Conservation (phyloP, 2,113 vertebrate species). For the Ophthalmolycus amberensis region DNA sequence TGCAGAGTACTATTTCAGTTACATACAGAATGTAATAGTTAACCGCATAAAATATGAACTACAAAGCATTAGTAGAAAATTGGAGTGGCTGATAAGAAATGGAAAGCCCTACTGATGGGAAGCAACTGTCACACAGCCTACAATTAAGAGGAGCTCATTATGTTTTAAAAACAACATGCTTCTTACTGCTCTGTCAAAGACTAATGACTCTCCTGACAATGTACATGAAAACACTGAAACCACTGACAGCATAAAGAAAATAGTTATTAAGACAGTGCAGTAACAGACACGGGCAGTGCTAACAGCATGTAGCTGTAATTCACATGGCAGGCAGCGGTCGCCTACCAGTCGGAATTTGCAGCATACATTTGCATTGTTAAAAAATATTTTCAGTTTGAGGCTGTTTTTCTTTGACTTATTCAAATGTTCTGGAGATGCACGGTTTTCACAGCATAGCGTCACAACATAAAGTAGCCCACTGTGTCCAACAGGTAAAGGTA, state of each 20-base stretch:
- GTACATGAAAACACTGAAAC: slow-evolving; percentile 47
- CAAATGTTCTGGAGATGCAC: neutral
- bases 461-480: neutral
- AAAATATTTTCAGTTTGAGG: neutral
- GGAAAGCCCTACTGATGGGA: slow-evolving; percentile 30
- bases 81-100: slow-evolving; percentile 9
- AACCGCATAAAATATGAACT: slow-evolving; percentile 26
- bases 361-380: neutral
- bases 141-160: slow-evolving; percentile 47
- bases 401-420: neutral
- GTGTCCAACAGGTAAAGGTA: neutral
- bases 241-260: slow-evolving; percentile 19
- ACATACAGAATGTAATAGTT: slow-evolving; percentile 11
- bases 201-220: slow-evolving; percentile 37
- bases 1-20: neutral
- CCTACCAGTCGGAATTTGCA: neutral
- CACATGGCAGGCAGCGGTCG: neutral
- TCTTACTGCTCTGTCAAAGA: slow-evolving; percentile 24
- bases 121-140: slow-evolving; percentile 23
- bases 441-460: neutral
- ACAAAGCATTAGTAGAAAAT: slow-evolving; percentile 7
- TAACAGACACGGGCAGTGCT: neutral
- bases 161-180: slow-evolving; percentile 32
- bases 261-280: slow-evolving; percentile 15
- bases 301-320: slow-evolving; percentile 1